Percentiles rank a stretch among this genome's conserved stretches.
Evolutionary conservation across 2,113 vertebrate genomes (phyloP).

Genomic region (Callocephalon fimbriatum): DNA sequence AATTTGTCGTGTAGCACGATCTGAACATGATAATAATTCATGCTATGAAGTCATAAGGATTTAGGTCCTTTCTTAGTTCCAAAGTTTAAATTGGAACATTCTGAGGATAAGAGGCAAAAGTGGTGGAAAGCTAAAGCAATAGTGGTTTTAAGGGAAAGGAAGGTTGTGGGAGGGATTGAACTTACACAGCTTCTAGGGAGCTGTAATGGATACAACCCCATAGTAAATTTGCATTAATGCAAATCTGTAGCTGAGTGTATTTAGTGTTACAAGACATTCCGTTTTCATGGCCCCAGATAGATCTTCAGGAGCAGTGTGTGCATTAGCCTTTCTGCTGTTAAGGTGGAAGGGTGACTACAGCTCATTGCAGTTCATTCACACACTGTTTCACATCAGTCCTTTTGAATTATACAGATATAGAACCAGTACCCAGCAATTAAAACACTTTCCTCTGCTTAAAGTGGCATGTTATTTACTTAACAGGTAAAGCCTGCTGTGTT

Average conservation of each 20-base stretch:
- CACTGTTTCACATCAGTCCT: not conserved
- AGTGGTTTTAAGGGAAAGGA: not conserved
- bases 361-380: not conserved
- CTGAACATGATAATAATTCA: not conserved
- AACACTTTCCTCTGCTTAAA: not conserved
- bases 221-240: not conserved
- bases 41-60: not conserved
- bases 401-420: not conserved
- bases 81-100: fast-evolving
- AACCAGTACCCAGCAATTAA: not conserved
- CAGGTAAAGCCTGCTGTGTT: conserved; percentile 44
- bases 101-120: no score
- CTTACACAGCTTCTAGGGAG: not conserved
- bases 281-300: not conserved
- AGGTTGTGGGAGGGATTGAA: not conserved
- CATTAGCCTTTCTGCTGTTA: no score
- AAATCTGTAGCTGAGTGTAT: fast-evolving
- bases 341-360: not conserved
- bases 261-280: fast-evolving
- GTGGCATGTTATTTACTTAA: not conserved
- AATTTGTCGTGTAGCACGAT: not conserved
- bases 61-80: not conserved
- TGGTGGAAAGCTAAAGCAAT: not conserved
- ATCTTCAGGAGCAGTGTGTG: not conserved
- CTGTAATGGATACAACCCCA: fast-evolving